Evolutionary conservation across 2,797 vertebrate genomes (phyloP), one percentile per base, ranked within the genome.

Genomic region (Toxotes lorentzi): DNA sequence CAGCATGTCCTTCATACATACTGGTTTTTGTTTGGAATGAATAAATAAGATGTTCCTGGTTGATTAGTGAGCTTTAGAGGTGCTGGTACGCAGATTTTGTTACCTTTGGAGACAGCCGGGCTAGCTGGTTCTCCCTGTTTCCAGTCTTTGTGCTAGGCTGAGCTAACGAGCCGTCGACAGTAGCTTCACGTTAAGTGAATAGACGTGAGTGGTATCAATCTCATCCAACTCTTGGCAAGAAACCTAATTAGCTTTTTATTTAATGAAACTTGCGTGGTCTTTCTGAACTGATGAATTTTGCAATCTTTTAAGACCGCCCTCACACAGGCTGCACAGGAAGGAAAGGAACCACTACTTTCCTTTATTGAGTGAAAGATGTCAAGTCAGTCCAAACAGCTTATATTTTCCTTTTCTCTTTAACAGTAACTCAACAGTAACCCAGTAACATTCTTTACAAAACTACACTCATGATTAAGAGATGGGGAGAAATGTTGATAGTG

Each of bases 401-500:
- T 23, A 5, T 47, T 48, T 57, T 35, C 4, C 1, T 0, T 32
- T 16, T 45, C 4, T 41, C 7, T 50, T 57, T 61, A 24, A 27
- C 14, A 50, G 21, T 32, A 32, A 32, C 27, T 7, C 27, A 24
- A 27, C 14, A 50, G 21, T 32, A 32, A 32, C 27, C 11, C 27
- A 9, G 12, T 14, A 3, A 45, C 47, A 34, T 65, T 63, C 48
- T 19, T 24, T 2, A 13, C 61, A 65, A 30, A 41, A 16, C 19
- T 17, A 12, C 5, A 21, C 14, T 27, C 1, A 6, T 61, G 24
- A 59, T 38, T 10, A 32, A 0, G n/a, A 68, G 43, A 66, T 27
- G 13, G 40, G 41, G n/a, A 68, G 70, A 59, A 82, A 87, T 88
- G 85, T 30, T 59, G 41, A 27, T 63, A 5, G 19, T 11, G n/a